These are phyloP conservation scores for Orthonyx spaldingii DNA, from an alignment of 2,113 vertebrate genomes.

Conservation along the genomic window DNA sequence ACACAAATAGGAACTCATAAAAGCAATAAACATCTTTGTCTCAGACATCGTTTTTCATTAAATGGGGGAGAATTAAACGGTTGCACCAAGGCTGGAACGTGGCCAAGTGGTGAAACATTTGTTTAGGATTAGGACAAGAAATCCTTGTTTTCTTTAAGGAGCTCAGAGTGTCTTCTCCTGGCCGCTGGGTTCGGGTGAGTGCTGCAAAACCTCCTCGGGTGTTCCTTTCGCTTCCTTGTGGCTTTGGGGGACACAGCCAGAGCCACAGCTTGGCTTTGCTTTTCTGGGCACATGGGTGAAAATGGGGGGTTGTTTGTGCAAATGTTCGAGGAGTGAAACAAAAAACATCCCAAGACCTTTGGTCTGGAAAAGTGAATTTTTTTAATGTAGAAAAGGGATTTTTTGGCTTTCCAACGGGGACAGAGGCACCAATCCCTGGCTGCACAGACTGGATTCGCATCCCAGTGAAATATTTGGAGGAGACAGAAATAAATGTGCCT, in stretches of 20 bases:
- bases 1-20: constrained; percentile 20
- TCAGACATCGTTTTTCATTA: constrained; percentile 19
- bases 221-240: neutral
- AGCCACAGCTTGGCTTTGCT: neutral
- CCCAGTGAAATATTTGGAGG: fast-evolving
- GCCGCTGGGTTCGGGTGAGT: neutral
- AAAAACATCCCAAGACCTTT: neutral
- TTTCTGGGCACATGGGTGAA: neutral
- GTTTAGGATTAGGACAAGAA: constrained; percentile 35
- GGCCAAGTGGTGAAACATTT: constrained; percentile 34
- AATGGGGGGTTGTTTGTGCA: neutral
- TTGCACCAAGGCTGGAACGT: neutral
- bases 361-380: neutral
- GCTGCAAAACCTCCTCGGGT: neutral
- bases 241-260: neutral
- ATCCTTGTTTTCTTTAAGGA: neutral
- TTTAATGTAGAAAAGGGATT: neutral
- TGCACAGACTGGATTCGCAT: fast-evolving
- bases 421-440: neutral
- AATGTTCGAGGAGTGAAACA: neutral
- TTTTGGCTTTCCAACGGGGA: neutral
- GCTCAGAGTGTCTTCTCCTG: neutral
- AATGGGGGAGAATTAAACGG: neutral
- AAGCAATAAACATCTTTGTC: constrained; percentile 47
- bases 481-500: neutral